These are phyloP conservation scores for Megalops atlanticus DNA, from an alignment of 2,113 vertebrate species.

Conservation along the genomic window DNA sequence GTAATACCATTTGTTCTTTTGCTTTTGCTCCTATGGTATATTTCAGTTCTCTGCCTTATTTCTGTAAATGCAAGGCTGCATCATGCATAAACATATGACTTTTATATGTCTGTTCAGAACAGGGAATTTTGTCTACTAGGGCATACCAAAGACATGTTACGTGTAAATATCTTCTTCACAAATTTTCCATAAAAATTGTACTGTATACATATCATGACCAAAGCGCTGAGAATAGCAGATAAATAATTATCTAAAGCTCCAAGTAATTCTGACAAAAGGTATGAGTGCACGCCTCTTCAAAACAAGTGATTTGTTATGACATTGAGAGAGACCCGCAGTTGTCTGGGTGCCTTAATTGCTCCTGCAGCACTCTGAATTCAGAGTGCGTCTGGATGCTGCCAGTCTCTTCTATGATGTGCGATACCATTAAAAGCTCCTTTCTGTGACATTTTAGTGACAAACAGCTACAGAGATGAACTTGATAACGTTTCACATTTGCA, in stretches of 20 bases:
- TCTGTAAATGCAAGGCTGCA: not conserved
- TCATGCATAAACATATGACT: not conserved
- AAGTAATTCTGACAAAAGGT: slow-evolving; percentile 59
- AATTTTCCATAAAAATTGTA: too few species aligned
- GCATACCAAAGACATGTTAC: not conserved
- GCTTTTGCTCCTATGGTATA: not conserved
- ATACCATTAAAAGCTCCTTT: slow-evolving; percentile 88
- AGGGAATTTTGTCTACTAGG: not conserved
- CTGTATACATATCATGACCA: not conserved
- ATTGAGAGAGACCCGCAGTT: slow-evolving; percentile 56
- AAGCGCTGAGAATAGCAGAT: slow-evolving; percentile 24
- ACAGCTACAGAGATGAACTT: slow-evolving; percentile 86
- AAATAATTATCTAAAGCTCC: not conserved
- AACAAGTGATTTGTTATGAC: slow-evolving; percentile 73
- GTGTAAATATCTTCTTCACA: not conserved
- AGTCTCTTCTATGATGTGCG: slow-evolving; percentile 77
- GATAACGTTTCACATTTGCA: slow-evolving; percentile 86
- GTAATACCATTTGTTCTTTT: slow-evolving; percentile 15
- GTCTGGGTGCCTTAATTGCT: slow-evolving; percentile 72
- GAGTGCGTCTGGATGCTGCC: slow-evolving; percentile 81
- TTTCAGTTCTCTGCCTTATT: not conserved
- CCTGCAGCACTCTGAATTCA: slow-evolving; percentile 65
- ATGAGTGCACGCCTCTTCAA: slow-evolving; percentile 57
- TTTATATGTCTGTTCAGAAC: not conserved
- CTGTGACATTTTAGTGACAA: slow-evolving; percentile 90